Conservation (phyloP, 2,113 vertebrate species). For the Melospiza melodia region DNA sequence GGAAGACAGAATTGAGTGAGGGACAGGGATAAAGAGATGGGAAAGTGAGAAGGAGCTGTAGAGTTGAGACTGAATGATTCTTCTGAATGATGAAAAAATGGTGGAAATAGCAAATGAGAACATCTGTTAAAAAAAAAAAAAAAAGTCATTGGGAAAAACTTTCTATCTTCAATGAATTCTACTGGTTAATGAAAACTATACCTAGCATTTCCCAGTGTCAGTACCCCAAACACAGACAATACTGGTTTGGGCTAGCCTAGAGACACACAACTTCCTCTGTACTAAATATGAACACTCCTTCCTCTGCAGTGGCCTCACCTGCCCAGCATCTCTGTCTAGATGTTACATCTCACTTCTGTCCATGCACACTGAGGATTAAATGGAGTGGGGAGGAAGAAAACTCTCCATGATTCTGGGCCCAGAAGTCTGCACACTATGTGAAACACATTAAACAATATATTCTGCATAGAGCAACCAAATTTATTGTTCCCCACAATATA, state of each 20-base stretch:
- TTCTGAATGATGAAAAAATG: background rate
- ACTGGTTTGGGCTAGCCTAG: background rate
- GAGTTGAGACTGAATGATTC: background rate
- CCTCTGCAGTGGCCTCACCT: background rate
- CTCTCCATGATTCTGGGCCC: background rate
- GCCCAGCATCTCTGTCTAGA: background rate
- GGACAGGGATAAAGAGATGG: background rate
- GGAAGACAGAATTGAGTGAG: background rate
- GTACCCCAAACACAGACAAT: background rate
- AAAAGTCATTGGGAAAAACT: background rate
- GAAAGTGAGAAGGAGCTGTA: background rate
- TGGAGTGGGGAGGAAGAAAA: background rate
- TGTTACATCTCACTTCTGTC: background rate
- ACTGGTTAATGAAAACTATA: background rate
- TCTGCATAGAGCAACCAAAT: background rate
- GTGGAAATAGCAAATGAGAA: background rate
- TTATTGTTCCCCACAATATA: background rate
- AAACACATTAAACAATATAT: background rate
- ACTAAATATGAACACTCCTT: background rate
- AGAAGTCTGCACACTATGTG: fast-evolving
- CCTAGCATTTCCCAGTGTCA: background rate
- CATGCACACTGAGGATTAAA: background rate
- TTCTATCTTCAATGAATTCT: background rate
- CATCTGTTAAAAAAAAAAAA: background rate
- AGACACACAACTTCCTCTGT: background rate